Evolutionary conservation across 2,797 vertebrate genomes (phyloP).

Genomic region (Coregonus sp.): DNA sequence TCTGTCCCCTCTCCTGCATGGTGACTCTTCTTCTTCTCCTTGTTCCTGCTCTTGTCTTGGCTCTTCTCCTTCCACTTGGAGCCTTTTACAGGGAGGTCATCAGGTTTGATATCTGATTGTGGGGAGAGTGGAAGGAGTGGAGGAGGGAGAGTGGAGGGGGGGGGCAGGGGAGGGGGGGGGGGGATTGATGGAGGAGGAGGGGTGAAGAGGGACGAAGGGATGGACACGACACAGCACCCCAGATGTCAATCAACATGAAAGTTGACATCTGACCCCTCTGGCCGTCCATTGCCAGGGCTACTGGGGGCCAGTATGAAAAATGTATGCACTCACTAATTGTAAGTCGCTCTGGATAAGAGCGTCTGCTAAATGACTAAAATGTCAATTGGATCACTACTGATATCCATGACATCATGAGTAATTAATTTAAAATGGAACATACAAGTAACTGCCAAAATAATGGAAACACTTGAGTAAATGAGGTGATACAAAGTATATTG

Average conservation of each 20-base stretch:
- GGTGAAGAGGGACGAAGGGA: not conserved
- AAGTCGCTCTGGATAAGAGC: no score
- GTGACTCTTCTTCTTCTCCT: slow-evolving; percentile 73
- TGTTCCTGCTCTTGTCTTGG: slow-evolving; percentile 81
- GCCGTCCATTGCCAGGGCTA: slow-evolving; percentile 12
- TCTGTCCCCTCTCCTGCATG: slow-evolving; percentile 72
- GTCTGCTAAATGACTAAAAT: no score
- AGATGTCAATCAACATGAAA: slow-evolving; percentile 26
- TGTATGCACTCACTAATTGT: no score
- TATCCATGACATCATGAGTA: not conserved
- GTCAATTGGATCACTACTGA: not conserved
- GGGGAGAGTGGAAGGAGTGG: slow-evolving; percentile 12
- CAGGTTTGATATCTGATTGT: slow-evolving; percentile 78
- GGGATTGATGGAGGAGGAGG: not conserved
- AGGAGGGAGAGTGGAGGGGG: not conserved
- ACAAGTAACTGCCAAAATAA: no score
- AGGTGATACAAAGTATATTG: no score
- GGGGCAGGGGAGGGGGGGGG: not conserved
- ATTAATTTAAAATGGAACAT: not conserved
- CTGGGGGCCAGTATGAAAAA: no score
- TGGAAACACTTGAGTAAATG: no score
- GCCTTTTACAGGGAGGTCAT: slow-evolving; percentile 85
- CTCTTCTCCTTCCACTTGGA: slow-evolving; percentile 78
- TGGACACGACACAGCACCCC: no score
- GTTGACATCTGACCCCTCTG: slow-evolving; percentile 39